Base-by-base conservation (phyloP, 2,797 vertebrate species). In the Cyclura pinguis region DNA sequence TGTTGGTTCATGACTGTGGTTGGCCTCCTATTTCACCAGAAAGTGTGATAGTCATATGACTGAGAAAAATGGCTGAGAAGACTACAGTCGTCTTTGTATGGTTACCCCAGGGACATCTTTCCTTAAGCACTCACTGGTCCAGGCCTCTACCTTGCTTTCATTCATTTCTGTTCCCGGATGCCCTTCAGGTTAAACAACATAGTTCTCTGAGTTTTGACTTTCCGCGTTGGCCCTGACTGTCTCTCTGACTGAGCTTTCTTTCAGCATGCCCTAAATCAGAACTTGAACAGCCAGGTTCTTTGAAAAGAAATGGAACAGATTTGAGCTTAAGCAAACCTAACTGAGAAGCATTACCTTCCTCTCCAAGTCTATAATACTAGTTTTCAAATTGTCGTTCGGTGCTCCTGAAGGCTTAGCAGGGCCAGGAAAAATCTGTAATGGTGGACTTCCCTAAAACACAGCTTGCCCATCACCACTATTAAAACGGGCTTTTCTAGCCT, bases 241-340 rank as follows among this genome's bases (percentile, higher is more conserved):
- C 89, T 85, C 89, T 85, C 85, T 84, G 81, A 77, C 90, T 91
- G 86, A 82, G 80, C 59, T 88, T 91, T 91, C 90, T 84, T 91
- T 91, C 90, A 91, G 69, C 73, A 80, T 78, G 85, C 74, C 72
- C 73, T 91, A 78, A 91, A 88, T 91, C 80, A 88, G 74, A 87
- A 86, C 13, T 18, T 84, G 80, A 91, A 87, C 47, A 84, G 86
- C 52, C 59, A 50, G 47, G 81, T 84, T 78, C 20, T 91, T 87
- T 84, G 42, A 87, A 87, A 87, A 83, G 89, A 87, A 87, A 87
- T 87, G 80, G 59, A 83, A 84, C 88, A 72, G 29, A 59, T 38
- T 55, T 55, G 32, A 42, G 27, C 77, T 84, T 77, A 83, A 89
- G 55, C 22, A 89, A 50, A 77, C 32, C 18, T 64, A 74, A 84